These are phyloP conservation scores for Andricus curvator DNA, from an alignment of 2,888 invertebrate species.

Conservation along the genomic window DNA sequence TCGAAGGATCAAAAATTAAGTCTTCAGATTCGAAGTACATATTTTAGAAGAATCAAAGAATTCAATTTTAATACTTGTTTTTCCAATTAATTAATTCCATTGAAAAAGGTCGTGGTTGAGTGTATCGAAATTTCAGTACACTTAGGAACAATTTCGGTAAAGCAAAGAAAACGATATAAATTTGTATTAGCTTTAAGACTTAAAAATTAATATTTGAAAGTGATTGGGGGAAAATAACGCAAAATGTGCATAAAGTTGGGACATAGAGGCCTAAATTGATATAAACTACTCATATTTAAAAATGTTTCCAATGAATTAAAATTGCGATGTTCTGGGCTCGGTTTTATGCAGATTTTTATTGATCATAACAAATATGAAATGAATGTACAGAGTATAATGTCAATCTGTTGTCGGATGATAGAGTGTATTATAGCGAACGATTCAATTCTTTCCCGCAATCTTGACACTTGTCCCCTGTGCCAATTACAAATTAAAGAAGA, in stretches of 20 bases:
- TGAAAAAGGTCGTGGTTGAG: too few species aligned
- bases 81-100: too few species aligned
- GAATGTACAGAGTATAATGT: not conserved
- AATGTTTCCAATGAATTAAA: not conserved
- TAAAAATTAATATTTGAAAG: too few species aligned
- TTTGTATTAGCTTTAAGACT: too few species aligned
- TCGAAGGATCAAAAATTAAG: not conserved
- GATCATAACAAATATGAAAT: not conserved
- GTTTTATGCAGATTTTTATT: not conserved
- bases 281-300: not conserved
- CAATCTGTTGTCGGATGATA: conserved; percentile 12
- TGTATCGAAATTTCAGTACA: too few species aligned
- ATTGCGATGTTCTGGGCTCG: not conserved
- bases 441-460: conserved; percentile 18
- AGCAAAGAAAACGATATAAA: too few species aligned
- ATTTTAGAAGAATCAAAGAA: too few species aligned
- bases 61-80: too few species aligned
- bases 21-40: not conserved
- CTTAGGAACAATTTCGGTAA: too few species aligned
- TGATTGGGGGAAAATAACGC: too few species aligned
- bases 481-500: conserved; percentile 11
- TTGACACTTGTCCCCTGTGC: conserved; percentile 15
- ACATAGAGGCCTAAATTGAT: not conserved
- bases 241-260: too few species aligned
- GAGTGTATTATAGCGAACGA: not conserved